Conservation (phyloP, 1,140 invertebrate species). For the Pinna nobilis region DNA sequence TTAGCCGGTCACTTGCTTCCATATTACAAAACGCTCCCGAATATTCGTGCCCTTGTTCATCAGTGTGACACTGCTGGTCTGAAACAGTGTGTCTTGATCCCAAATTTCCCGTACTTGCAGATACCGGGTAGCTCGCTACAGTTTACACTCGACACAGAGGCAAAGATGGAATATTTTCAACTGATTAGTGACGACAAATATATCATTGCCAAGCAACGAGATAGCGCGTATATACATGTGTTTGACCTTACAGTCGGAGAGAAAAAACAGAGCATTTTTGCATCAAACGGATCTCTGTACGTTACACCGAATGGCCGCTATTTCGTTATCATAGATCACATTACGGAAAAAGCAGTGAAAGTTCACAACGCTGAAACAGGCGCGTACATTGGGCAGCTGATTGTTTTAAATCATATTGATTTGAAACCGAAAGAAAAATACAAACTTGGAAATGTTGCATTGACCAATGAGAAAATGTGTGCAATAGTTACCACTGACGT, state of each 20-base stretch:
- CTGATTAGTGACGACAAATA: constrained; percentile 53
- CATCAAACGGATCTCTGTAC: constrained; percentile 68
- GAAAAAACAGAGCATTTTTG: constrained; percentile 52
- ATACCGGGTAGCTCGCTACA: constrained; percentile 69
- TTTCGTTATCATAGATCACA: constrained; percentile 69
- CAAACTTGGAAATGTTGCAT: constrained; percentile 55
- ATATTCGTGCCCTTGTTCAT: constrained; percentile 65
- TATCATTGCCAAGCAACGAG: constrained; percentile 59
- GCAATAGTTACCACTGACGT: constrained; percentile 63
- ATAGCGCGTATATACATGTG: constrained; percentile 54
- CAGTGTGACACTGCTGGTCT: constrained; percentile 67
- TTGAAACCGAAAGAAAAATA: constrained; percentile 65
- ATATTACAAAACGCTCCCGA: constrained; percentile 62
- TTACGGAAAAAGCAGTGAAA: constrained; percentile 70
- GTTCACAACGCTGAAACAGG: constrained; percentile 67
- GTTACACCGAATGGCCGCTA: constrained; percentile 64
- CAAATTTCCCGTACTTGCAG: constrained; percentile 67
- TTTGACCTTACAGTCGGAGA: constrained; percentile 67
- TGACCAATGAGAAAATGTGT: constrained; percentile 65
- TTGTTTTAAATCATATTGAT: constrained; percentile 67
- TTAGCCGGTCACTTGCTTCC: constrained; percentile 64
- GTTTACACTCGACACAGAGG: constrained; percentile 53
- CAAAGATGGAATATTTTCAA: constrained; percentile 48
- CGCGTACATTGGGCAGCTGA: constrained; percentile 67
- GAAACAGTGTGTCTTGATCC: constrained; percentile 66